phyloP scores from a whole-genome alignment of 2,888 invertebrate species.

The Cryptocheilus praepositus region DNA sequence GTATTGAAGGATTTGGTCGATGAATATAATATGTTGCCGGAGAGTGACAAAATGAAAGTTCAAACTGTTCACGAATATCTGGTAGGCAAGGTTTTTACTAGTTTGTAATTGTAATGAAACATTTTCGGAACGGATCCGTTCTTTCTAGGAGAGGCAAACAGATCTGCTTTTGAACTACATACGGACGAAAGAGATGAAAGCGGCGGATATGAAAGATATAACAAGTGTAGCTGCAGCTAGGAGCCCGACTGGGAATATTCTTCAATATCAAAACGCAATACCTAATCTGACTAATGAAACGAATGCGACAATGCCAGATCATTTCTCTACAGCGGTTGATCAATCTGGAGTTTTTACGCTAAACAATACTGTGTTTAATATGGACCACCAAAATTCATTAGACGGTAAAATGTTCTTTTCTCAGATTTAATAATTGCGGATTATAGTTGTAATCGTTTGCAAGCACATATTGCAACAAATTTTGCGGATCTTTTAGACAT shows the following conservation, averaged over 20 bases:
- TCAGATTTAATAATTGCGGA: background rate
- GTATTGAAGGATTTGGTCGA: slow-evolving; percentile 57
- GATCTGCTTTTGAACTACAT: slow-evolving; percentile 53
- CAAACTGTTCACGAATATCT: slow-evolving; percentile 64
- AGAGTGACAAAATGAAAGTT: slow-evolving; percentile 60
- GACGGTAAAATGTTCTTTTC: slow-evolving; percentile 16
- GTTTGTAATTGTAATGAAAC: background rate
- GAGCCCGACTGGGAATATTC: slow-evolving; percentile 16
- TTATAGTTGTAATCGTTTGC: too few relatives aligned
- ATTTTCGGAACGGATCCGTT: background rate
- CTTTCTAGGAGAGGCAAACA: slow-evolving; percentile 45
- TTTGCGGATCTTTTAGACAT: too few relatives aligned
- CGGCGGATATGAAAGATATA: background rate
- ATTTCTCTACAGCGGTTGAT: slow-evolving; percentile 7
- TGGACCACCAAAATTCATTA: slow-evolving; percentile 2
- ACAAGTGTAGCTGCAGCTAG: slow-evolving; percentile 7
- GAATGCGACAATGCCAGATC: slow-evolving; percentile 7
- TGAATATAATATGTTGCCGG: slow-evolving; percentile 58
- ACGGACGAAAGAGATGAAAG: slow-evolving; percentile 28
- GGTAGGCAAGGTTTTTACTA: slow-evolving; percentile 42
- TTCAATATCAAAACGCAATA: slow-evolving; percentile 28
- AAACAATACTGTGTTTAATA: slow-evolving; percentile 1
- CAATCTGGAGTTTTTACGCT: slow-evolving; percentile 7
- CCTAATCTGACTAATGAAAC: slow-evolving; percentile 27
- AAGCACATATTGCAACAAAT: too few relatives aligned